Percentiles rank a stretch among this genome's conserved stretches.
phyloP scores from a whole-genome alignment of 2,888 invertebrate genomes.

The Drosophila emarginata region DNA sequence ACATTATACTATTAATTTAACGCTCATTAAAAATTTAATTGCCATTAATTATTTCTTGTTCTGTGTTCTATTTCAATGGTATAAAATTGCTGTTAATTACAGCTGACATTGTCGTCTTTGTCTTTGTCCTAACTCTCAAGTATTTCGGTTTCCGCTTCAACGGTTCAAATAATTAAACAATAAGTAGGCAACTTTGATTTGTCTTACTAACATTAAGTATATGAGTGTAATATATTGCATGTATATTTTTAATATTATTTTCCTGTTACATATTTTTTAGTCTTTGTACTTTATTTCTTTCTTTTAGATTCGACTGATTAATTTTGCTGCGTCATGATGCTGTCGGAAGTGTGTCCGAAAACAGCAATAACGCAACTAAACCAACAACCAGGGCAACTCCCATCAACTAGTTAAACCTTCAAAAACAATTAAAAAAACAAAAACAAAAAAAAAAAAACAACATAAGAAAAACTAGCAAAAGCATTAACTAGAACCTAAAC shows the following conservation, averaged over 20 bases:
- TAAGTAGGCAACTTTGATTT: constrained; percentile 30
- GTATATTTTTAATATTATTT: neutral
- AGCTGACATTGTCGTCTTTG: neutral
- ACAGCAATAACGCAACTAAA: constrained; percentile 36
- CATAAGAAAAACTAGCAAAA: neutral
- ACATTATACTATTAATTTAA: constrained; percentile 66
- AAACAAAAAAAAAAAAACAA: neutral
- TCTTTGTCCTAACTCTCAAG: too few relatives aligned
- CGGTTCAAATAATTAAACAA: constrained; percentile 1
- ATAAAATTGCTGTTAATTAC: constrained; percentile 34
- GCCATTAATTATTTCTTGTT: constrained; percentile 31
- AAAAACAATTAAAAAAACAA: constrained; percentile 37
- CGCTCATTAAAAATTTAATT: constrained; percentile 59
- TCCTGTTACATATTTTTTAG: constrained; percentile 9
- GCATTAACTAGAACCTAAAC: constrained; percentile 11
- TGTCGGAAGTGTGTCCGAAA: constrained; percentile 51
- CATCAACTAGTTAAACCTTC: constrained; percentile 22
- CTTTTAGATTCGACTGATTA: constrained; percentile 19
- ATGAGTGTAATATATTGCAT: constrained; percentile 14
- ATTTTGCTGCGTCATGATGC: constrained; percentile 63
- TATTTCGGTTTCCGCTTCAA: constrained; percentile 1
- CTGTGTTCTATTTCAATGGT: constrained; percentile 49
- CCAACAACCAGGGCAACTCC: constrained; percentile 15
- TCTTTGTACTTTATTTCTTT: constrained; percentile 17
- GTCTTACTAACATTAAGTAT: neutral